phyloP scores from a whole-genome alignment of 2,888 invertebrate genomes.

The Tetheella fluctuosa region DNA sequence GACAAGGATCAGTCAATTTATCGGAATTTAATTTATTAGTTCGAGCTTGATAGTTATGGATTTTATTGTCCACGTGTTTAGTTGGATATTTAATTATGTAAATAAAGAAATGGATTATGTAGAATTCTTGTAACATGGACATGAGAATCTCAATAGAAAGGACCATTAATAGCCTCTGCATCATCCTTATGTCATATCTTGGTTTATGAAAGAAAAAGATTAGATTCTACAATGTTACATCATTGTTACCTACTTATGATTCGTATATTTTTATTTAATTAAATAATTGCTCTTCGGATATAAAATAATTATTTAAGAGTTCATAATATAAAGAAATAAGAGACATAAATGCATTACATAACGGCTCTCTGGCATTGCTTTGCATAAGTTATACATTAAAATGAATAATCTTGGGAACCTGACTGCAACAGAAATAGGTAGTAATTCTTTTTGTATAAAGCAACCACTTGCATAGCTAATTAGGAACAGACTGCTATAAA shows the following conservation, averaged over 20 bases:
- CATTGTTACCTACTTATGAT: too few relatives aligned
- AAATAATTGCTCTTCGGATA: too few relatives aligned
- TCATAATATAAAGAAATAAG: neutral
- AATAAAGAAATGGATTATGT: too few relatives aligned
- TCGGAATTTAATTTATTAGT: constrained; percentile 50
- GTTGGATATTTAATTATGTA: too few relatives aligned
- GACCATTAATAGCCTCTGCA: too few relatives aligned
- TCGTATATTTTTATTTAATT: too few relatives aligned
- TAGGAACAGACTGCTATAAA: neutral
- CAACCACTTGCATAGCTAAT: neutral
- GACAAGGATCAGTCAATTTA: constrained; percentile 57
- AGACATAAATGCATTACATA: neutral
- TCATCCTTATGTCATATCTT: too few relatives aligned
- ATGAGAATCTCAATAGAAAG: too few relatives aligned
- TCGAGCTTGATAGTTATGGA: constrained; percentile 9
- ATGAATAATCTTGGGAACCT: constrained; percentile 12
- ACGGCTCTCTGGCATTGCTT: constrained; percentile 7
- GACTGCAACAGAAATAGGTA: constrained; percentile 8
- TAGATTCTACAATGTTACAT: too few relatives aligned
- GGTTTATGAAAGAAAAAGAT: too few relatives aligned
- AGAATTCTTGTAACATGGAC: too few relatives aligned
- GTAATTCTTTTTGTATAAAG: constrained; percentile 12
- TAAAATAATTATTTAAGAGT: too few relatives aligned
- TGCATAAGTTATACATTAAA: constrained; percentile 12
- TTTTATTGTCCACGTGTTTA: neutral